Evolutionary conservation across 2,888 invertebrate genomes (phyloP).

Genomic region (Blera fallax): DNA sequence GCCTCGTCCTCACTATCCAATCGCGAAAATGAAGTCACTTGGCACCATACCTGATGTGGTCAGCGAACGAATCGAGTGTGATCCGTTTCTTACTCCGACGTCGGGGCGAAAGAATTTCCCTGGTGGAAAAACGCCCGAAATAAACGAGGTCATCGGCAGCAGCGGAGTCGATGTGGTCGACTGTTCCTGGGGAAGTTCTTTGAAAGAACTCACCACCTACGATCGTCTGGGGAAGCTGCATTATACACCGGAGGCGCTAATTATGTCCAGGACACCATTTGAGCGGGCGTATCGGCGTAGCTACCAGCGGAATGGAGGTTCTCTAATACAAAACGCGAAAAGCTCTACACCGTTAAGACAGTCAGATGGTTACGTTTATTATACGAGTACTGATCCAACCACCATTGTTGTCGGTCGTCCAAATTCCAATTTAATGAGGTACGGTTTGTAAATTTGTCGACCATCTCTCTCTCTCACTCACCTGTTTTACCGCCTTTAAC

Average conservation of each 20-base stretch:
- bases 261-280: slow-evolving; percentile 81
- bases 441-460: slow-evolving; percentile 67
- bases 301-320: slow-evolving; percentile 57
- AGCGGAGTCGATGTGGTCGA: slow-evolving; percentile 63
- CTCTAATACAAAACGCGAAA: slow-evolving; percentile 74
- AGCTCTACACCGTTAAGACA: slow-evolving; percentile 79
- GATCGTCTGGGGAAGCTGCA: slow-evolving; percentile 75
- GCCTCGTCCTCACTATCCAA: slow-evolving; percentile 76
- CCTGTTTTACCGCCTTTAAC: slow-evolving; percentile 28
- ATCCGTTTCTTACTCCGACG: slow-evolving; percentile 81
- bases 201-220: slow-evolving; percentile 75
- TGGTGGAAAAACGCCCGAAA: slow-evolving; percentile 22
- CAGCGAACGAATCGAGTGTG: slow-evolving; percentile 79
- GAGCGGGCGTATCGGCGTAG: slow-evolving; percentile 81
- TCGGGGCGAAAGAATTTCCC: slow-evolving; percentile 76
- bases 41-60: slow-evolving; percentile 81
- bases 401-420: slow-evolving; percentile 47
- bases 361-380: slow-evolving; percentile 76
- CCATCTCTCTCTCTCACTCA: slow-evolving; percentile 32
- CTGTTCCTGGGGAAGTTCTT: slow-evolving; percentile 74
- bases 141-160: background rate
- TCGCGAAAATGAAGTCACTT: slow-evolving; percentile 81
- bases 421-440: slow-evolving; percentile 73
- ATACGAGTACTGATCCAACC: slow-evolving; percentile 56
- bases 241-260: slow-evolving; percentile 74